Evolutionary conservation across 2,113 vertebrate genomes (phyloP).

Genomic region (Eurypyga helias): DNA sequence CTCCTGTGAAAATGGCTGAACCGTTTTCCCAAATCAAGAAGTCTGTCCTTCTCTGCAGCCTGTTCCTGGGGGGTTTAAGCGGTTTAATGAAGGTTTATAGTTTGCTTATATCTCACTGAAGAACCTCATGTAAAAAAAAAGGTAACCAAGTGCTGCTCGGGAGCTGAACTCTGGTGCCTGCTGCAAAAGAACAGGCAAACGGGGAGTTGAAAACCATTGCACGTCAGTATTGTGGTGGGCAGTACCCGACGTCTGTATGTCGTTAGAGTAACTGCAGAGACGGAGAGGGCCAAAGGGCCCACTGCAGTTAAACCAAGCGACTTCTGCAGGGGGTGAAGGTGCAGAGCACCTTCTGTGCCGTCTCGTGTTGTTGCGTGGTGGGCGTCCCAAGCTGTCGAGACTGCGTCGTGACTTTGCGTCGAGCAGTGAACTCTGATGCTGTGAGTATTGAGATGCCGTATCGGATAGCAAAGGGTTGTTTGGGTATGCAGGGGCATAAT

Average conservation of each 20-base stretch:
- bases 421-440: not conserved
- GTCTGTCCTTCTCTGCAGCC: not conserved
- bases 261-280: not conserved
- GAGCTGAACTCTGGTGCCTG: not conserved
- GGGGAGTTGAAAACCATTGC: not conserved
- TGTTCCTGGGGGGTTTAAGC: not conserved
- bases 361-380: not conserved
- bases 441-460: not conserved
- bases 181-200: not conserved
- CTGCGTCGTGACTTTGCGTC: not conserved
- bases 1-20: not conserved
- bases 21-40: not conserved
- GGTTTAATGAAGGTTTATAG: not conserved
- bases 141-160: not conserved
- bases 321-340: not conserved
- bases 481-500: not conserved
- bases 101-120: not conserved
- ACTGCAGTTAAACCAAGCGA: not conserved
- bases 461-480: not conserved
- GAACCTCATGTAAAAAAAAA: not conserved
- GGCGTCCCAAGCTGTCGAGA: fast-evolving
- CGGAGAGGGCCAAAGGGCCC: not conserved
- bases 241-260: fast-evolving
- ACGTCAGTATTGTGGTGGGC: not conserved
- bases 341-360: not conserved